Conservation (phyloP, 2,888 invertebrate species). For the Cinara cedri region DNA sequence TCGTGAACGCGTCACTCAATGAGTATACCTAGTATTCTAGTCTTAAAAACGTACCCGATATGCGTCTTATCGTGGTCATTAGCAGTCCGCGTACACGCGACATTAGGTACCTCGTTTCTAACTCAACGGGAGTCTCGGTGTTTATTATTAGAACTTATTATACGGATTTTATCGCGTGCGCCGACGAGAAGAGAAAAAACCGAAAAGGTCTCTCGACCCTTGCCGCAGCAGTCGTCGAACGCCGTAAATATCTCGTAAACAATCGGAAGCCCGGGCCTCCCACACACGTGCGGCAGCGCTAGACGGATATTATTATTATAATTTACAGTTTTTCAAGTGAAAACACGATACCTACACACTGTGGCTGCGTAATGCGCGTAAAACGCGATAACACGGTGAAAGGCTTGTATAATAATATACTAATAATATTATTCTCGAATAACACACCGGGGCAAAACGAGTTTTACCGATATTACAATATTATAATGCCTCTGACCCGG, state of each 20-base stretch:
- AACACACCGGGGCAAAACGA: conserved; percentile 22
- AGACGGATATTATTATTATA: neutral
- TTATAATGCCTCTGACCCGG: conserved; percentile 37
- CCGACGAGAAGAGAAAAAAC: neutral
- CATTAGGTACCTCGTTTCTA: too few relatives aligned
- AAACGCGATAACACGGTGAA: neutral
- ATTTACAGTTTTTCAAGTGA: neutral
- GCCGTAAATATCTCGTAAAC: conserved; percentile 2
- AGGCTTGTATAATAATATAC: conserved; percentile 14
- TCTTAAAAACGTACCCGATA: too few relatives aligned
- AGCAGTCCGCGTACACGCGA: too few relatives aligned
- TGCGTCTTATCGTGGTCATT: too few relatives aligned
- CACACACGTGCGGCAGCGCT: neutral
- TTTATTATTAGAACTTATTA: neutral
- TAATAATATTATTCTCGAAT: neutral
- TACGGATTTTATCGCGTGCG: neutral
- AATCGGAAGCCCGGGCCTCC: neutral
- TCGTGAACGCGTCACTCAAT: too few relatives aligned
- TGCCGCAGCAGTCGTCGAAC: too few relatives aligned
- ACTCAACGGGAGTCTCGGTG: too few relatives aligned
- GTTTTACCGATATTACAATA: conserved; percentile 29
- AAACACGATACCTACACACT: neutral
- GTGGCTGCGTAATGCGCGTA: conserved; percentile 7
- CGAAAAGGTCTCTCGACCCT: conserved; percentile 3
- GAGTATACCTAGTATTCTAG: too few relatives aligned